Base-by-base conservation (phyloP, 2,113 vertebrate species). In the Tiliqua scincoides region DNA sequence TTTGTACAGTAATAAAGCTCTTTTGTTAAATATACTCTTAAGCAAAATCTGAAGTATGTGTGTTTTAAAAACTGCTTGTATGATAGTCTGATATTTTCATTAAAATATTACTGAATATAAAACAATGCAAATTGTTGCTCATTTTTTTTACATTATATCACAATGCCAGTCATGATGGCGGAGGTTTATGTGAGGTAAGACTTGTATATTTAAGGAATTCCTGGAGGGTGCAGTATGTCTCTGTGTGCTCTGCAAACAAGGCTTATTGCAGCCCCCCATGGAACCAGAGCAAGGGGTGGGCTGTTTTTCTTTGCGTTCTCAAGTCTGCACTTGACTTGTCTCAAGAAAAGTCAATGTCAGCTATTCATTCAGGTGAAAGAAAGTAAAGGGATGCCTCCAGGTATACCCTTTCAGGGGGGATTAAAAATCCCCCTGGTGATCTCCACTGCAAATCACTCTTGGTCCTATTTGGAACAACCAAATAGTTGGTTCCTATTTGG, bases 1-100 rank as follows among this genome's bases (percentile, higher is more conserved):
- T 83, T 90, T 91, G 84, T 85, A 71, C 87, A 85, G 79, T 91
- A 80, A 90, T 93, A 92, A 93, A 62, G 2, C 52, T 10, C 83
- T 85, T 85, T 85, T 93, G 88, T 75, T 84, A 91, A 63, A 14
- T 40, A 88, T 57, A 79, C 54, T 88, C 87, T 54, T 54, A 30
- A 52, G 40, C 27, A 30, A 85, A 77, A 85, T 67, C 43, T 6
- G 30, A n/a, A n/a, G 73, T 2, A 9, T 32, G 7, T 9, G 21
- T 1, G 1, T 73, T 61, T 43, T 23, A 43, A 40, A 27, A 43
- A 62, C 15, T 35, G 20, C 2, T 61, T 73, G 43, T 10, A 25
- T 61, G 35, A 85, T 40, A 68, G 15, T 68, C 68, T 35, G 35
- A 54, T 57, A 68, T 30, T 68, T 68, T 5, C 67, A 1, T 3